Percentiles rank a stretch among this genome's conserved stretches.
Evolutionary conservation across 1,140 invertebrate species (phyloP).

Genomic region (Drosophila sp.): DNA sequence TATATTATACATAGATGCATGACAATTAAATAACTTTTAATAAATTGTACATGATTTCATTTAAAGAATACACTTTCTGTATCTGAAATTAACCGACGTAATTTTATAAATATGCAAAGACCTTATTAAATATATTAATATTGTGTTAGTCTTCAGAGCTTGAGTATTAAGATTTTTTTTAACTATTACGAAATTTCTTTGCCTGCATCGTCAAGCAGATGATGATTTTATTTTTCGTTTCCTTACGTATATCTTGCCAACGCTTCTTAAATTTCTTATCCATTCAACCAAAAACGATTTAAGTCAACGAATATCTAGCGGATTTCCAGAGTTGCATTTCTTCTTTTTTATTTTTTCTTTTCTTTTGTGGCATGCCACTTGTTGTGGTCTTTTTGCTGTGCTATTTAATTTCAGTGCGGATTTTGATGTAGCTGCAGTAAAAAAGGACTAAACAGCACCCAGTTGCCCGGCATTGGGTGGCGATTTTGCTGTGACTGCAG

Average conservation of each 20-base stretch:
- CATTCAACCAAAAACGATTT: slow-evolving; percentile 22
- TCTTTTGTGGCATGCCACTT: slow-evolving; percentile 43
- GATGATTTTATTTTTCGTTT: not conserved
- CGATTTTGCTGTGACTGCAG: slow-evolving; percentile 60
- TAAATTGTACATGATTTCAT: not conserved
- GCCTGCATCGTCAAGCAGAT: too few relatives aligned
- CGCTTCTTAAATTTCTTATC: slow-evolving; percentile 13
- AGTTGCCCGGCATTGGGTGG: slow-evolving; percentile 34
- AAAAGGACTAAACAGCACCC: slow-evolving; percentile 52
- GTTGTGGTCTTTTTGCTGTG: slow-evolving; percentile 53
- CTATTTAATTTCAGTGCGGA: slow-evolving; percentile 52
- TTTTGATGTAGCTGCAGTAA: slow-evolving; percentile 50
- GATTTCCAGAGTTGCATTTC: slow-evolving; percentile 26
- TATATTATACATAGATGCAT: too few relatives aligned
- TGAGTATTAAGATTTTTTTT: too few relatives aligned
- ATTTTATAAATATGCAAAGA: not conserved
- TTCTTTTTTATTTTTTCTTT: not conserved
- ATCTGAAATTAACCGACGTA: not conserved
- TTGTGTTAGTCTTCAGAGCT: too few relatives aligned
- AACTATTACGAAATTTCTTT: too few relatives aligned
- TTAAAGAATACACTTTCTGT: not conserved
- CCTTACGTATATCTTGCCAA: slow-evolving; percentile 14
- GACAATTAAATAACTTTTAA: too few relatives aligned
- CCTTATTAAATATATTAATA: too few relatives aligned
- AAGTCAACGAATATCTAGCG: slow-evolving; percentile 27